Evolutionary conservation across 35 echinoderm and acorn worm genomes (phyloP).

Genomic region (Nesometra sesokonis): DNA sequence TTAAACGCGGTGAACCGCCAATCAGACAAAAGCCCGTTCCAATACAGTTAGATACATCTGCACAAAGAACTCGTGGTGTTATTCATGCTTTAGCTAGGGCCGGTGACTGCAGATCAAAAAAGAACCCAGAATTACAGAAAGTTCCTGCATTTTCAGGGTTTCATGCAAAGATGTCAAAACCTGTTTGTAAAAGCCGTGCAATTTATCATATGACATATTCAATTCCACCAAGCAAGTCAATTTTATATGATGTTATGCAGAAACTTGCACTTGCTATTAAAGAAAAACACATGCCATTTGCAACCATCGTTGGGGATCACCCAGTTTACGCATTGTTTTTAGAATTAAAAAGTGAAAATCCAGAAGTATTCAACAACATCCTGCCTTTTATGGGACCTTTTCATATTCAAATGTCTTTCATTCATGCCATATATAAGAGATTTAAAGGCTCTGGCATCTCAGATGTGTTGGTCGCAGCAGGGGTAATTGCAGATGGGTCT

Average conservation of each 20-base stretch:
- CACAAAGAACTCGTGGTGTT: conserved; percentile 49
- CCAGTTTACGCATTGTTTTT: conserved; percentile 24
- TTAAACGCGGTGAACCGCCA: conserved; percentile 28
- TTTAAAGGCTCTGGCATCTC: conserved; percentile 24
- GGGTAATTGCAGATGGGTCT: conserved; percentile 26
- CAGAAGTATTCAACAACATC: conserved; percentile 19
- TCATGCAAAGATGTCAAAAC: conserved; percentile 16
- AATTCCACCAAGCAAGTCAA: conserved; percentile 28
- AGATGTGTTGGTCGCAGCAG: conserved; percentile 34
- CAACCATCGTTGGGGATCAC: conserved; percentile 32
- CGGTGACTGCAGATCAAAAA: conserved; percentile 21
- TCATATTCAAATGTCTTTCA: conserved; percentile 60
- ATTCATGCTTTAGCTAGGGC: conserved; percentile 46
- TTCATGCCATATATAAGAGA: conserved; percentile 39
- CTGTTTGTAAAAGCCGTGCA: conserved; percentile 15
- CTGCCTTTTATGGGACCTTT: conserved; percentile 38
- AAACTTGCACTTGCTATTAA: conserved; percentile 23
- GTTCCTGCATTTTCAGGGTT: conserved; percentile 45
- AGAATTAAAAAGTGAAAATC: conserved; percentile 36
- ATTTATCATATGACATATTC: conserved; percentile 39
- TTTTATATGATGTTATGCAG: conserved; percentile 27
- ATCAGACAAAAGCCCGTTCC: neutral
- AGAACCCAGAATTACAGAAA: conserved; percentile 47
- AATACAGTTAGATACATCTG: conserved; percentile 4
- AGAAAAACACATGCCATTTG: conserved; percentile 36